Evolutionary conservation across 2,113 vertebrate genomes (phyloP).

Genomic region (Vidua chalybeata): DNA sequence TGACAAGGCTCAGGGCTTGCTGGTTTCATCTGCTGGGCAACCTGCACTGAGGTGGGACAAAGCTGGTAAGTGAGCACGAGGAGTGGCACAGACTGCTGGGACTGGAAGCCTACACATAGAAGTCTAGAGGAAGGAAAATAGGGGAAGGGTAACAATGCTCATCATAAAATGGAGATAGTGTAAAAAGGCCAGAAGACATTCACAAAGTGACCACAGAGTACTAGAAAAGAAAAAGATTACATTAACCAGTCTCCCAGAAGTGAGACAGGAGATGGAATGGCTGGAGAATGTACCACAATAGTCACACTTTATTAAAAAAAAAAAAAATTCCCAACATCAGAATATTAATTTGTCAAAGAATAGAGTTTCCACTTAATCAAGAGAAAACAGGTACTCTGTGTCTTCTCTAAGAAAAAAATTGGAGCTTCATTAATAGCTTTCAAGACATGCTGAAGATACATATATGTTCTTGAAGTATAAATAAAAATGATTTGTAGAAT

Average conservation of each 20-base stretch:
- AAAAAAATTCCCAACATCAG: neutral
- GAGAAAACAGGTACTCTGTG: neutral
- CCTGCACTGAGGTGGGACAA: neutral
- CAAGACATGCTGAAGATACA: neutral
- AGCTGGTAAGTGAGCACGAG: neutral
- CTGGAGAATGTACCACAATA: neutral
- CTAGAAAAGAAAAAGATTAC: neutral
- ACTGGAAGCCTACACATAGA: neutral
- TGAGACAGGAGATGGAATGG: neutral
- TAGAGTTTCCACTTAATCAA: neutral
- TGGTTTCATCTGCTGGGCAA: neutral
- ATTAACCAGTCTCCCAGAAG: neutral
- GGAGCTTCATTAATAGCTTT: neutral
- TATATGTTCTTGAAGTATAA: neutral
- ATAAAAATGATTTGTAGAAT: neutral
- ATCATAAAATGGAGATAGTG: neutral
- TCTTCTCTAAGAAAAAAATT: neutral
- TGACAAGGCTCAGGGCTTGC: neutral
- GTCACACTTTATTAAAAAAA: neutral
- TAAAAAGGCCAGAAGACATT: neutral
- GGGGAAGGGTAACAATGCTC: neutral
- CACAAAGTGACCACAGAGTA: neutral
- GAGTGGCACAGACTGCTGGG: neutral
- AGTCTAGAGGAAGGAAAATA: neutral
- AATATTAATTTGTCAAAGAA: neutral